phyloP scores from a whole-genome alignment of 2,888 invertebrate species.

The Colostygia pectinataria region DNA sequence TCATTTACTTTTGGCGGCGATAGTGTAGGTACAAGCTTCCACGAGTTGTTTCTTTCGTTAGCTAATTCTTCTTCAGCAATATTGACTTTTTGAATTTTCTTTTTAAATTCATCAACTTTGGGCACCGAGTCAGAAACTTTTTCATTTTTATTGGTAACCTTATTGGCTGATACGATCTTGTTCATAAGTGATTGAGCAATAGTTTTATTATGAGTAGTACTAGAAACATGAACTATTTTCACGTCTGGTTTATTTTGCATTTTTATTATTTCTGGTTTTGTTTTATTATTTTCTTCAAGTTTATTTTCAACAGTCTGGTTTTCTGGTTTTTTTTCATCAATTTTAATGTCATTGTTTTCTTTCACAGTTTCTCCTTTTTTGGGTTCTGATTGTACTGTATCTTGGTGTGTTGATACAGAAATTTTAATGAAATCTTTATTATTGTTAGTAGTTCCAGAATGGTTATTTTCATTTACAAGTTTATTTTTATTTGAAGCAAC shows the following conservation, averaged over 20 bases:
- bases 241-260: constrained; percentile 22
- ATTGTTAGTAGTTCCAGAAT: constrained; percentile 21
- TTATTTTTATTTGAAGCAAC: constrained; percentile 24
- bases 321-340: constrained; percentile 12
- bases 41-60: constrained; percentile 71
- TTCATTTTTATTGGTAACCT: constrained; percentile 40
- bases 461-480: constrained; percentile 21
- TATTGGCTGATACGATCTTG: constrained; percentile 35
- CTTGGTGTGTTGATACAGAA: constrained; percentile 34
- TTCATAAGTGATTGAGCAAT: constrained; percentile 35
- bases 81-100: constrained; percentile 76
- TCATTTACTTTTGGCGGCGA: constrained; percentile 74
- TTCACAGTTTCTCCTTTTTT: constrained; percentile 16
- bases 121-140: constrained; percentile 49
- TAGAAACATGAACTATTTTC: constrained; percentile 18
- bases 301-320: constrained; percentile 16
- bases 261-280: no score
- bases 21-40: constrained; percentile 84
- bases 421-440: constrained; percentile 45
- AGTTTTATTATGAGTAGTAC: constrained; percentile 25
- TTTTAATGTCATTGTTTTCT: constrained; percentile 16
- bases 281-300: constrained; percentile 25
- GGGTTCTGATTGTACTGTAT: constrained; percentile 10
- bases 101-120: constrained; percentile 74
- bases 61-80: constrained; percentile 71